Percentiles rank a stretch among this genome's conserved stretches.
phyloP scores from a whole-genome alignment of 2,113 vertebrate genomes.

The Stercorarius parasiticus region DNA sequence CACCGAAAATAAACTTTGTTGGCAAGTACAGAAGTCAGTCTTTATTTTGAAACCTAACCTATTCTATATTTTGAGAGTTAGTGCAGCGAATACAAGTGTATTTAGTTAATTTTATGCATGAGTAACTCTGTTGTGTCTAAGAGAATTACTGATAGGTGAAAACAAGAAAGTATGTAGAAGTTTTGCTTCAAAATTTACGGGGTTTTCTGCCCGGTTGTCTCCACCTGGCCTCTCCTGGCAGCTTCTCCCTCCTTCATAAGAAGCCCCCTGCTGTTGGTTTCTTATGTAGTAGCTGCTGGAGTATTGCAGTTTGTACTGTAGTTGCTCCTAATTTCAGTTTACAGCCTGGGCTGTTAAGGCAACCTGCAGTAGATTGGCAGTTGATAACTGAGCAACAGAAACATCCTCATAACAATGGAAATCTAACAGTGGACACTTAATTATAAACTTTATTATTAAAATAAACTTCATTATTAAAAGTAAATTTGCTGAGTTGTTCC shows the following conservation, averaged over 20 bases:
- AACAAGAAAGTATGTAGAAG: not conserved
- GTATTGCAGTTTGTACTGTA: not conserved
- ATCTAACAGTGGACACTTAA: not conserved
- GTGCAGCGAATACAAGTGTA: not conserved
- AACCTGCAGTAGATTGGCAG: not conserved
- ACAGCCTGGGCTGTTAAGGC: not conserved
- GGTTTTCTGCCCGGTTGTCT: not conserved
- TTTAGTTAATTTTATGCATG: not conserved
- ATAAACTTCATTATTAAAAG: not conserved
- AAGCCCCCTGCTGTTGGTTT: not conserved
- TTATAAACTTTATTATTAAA: too few species aligned
- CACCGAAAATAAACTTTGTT: constrained; percentile 98
- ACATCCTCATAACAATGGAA: not conserved
- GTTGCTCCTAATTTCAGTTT: not conserved
- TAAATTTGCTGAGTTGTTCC: not conserved
- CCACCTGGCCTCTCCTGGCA: not conserved
- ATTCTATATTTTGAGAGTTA: not conserved
- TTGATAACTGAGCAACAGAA: not conserved
- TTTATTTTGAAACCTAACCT: constrained; percentile 41
- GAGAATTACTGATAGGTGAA: not conserved
- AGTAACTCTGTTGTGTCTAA: not conserved
- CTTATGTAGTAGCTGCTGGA: not conserved
- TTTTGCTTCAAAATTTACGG: not conserved
- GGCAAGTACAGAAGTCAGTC: constrained; percentile 79
- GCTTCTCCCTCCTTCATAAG: not conserved